These are phyloP conservation scores for Cenopis cana DNA, from an alignment of 2,888 invertebrate species.

Conservation along the genomic window DNA sequence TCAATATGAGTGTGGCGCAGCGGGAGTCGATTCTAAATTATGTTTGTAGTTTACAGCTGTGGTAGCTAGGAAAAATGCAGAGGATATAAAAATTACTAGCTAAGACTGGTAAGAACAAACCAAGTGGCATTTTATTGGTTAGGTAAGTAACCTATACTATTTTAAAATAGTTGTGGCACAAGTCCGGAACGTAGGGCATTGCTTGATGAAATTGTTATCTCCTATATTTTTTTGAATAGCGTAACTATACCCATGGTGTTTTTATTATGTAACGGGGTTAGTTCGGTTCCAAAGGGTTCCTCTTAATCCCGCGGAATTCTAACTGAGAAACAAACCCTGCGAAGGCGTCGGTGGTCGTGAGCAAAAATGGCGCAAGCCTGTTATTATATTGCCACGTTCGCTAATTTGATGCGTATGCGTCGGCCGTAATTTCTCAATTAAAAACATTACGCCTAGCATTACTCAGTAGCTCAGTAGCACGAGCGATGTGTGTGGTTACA, in stretches of 20 bases:
- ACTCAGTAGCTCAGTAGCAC: conserved; percentile 26
- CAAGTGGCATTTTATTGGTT: background rate
- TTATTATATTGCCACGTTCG: conserved; percentile 49
- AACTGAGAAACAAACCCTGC: conserved; percentile 50
- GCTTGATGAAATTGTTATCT: background rate
- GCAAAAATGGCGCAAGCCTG: conserved; percentile 51
- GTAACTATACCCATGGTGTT: background rate
- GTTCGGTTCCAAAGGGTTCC: background rate
- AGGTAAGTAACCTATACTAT: too few species aligned
- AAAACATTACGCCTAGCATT: conserved; percentile 32
- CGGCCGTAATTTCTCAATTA: conserved; percentile 53
- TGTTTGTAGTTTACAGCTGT: conserved; percentile 52
- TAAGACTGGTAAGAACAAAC: background rate
- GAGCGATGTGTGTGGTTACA: conserved; percentile 35
- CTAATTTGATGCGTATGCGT: conserved; percentile 48
- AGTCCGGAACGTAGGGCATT: background rate
- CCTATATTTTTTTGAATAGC: background rate
- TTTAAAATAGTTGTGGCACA: background rate
- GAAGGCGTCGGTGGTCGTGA: conserved; percentile 53
- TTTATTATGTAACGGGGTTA: background rate
- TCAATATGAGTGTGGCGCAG: background rate
- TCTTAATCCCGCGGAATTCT: conserved; percentile 44
- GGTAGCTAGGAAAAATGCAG: conserved; percentile 19
- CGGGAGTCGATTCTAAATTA: conserved; percentile 51
- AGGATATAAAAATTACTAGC: conserved; percentile 31